Percentiles rank a stretch among this genome's conserved stretches.
These are phyloP conservation scores for Thomomys bottae DNA, from an alignment of 2,113 vertebrate genomes.

Conservation along the genomic window DNA sequence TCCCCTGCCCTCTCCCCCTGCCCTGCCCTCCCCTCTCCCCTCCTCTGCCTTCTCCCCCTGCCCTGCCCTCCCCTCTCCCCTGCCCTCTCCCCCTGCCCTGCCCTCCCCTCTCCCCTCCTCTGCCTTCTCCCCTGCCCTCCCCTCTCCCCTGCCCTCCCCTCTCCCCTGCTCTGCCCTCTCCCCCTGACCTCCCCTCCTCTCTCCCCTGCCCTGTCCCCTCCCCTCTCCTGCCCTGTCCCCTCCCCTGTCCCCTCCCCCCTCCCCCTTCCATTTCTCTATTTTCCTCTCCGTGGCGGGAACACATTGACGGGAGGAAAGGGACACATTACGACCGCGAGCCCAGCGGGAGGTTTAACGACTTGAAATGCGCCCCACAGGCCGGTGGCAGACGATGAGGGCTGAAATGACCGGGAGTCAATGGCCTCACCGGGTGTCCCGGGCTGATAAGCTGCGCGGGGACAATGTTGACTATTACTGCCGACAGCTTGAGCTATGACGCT, in stretches of 20 bases:
- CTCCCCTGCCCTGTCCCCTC: background rate
- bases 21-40: no score
- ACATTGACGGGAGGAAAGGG: slow-evolving; percentile 86
- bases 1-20: no score
- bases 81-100: no score
- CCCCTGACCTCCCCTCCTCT: no score
- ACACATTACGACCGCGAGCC: slow-evolving; percentile 86
- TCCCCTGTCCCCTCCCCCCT: no score
- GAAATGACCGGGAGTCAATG: slow-evolving; percentile 99
- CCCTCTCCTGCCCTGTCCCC: no score
- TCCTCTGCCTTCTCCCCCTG: background rate
- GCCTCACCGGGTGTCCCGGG: slow-evolving; percentile 97
- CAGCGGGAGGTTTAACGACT: slow-evolving; percentile 94
- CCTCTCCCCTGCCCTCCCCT: background rate
- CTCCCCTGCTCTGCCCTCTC: background rate
- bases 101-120: no score
- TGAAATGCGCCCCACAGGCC: slow-evolving; percentile 96
- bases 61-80: no score
- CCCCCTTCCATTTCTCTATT: slow-evolving; percentile 75
- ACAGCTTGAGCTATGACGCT: slow-evolving; percentile 99
- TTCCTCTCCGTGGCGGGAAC: slow-evolving; percentile 85
- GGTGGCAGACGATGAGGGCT: slow-evolving; percentile 96
- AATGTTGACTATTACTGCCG: slow-evolving; percentile 99
- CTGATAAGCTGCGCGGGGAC: slow-evolving; percentile 99
- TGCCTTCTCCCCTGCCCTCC: background rate